A percentile compares a stretch with the other conserved stretches of the same genome.
These are phyloP conservation scores for Melanotaenia parkinsoni DNA, from an alignment of 2,797 vertebrate species.

Conservation along the genomic window DNA sequence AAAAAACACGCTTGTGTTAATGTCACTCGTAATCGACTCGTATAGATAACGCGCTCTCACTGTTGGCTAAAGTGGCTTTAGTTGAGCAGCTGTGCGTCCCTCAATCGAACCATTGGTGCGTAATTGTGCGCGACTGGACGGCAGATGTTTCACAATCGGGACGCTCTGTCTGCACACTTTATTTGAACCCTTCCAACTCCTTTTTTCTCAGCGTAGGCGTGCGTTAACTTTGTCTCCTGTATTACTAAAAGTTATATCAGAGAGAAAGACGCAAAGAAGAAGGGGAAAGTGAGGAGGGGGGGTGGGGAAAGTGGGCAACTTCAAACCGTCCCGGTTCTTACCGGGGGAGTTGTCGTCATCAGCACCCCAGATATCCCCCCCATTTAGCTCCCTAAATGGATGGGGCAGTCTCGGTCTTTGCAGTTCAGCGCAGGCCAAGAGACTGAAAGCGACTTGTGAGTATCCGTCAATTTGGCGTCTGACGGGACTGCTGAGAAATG, in stretches of 20 bases:
- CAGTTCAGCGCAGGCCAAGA: conserved; percentile 81
- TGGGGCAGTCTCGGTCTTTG: conserved; percentile 78
- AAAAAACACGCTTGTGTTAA: conserved; percentile 17
- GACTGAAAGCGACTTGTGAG: conserved; percentile 76
- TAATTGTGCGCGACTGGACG: conserved; percentile 75
- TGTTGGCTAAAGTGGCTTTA: conserved; percentile 49
- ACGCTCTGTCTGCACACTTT: conserved; percentile 67
- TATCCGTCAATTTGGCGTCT: conserved; percentile 70
- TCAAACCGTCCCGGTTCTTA: conserved; percentile 69
- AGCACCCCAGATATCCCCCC: conserved; percentile 69
- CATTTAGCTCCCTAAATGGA: conserved; percentile 76
- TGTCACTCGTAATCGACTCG: conserved; percentile 23
- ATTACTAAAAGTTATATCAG: conserved; percentile 43
- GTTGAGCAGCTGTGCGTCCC: conserved; percentile 48
- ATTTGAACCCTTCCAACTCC: conserved; percentile 54
- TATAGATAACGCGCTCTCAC: conserved; percentile 56
- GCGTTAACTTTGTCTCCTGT: conserved; percentile 54
- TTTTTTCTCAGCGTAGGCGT: conserved; percentile 53
- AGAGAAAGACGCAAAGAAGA: conserved; percentile 26
- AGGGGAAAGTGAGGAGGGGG: conserved; percentile 4
- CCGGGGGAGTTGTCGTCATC: conserved; percentile 80
- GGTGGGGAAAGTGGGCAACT: conserved; percentile 53
- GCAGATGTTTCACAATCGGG: conserved; percentile 76
- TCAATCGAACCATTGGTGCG: conserved; percentile 63
- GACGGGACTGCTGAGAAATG: conserved; percentile 70